Conservation (phyloP, 2,113 vertebrate genomes). For the Chloebia gouldiae region DNA sequence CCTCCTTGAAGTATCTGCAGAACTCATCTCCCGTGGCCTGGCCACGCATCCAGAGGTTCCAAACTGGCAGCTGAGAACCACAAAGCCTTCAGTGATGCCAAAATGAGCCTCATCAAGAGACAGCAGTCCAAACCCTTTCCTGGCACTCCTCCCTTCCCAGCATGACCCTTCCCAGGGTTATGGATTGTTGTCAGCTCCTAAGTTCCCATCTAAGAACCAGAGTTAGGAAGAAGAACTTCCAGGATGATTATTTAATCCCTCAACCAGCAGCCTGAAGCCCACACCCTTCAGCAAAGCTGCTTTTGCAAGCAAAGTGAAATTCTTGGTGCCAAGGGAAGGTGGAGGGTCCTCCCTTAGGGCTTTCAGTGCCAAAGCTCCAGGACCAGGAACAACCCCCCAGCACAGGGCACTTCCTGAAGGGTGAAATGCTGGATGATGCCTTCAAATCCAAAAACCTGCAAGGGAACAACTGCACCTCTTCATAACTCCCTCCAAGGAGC, state of each 20-base stretch:
- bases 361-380: fast-evolving
- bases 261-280: neutral
- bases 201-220: neutral
- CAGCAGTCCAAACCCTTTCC: fast-evolving
- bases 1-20: neutral
- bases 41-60: neutral
- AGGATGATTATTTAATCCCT: too few species aligned
- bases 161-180: neutral
- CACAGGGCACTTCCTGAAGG: neutral
- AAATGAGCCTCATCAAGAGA: neutral
- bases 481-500: neutral
- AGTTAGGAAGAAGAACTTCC: neutral
- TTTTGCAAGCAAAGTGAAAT: neutral
- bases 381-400: neutral
- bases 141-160: neutral
- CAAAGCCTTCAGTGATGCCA: neutral
- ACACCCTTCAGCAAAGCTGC: neutral
- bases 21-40: neutral
- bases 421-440: fast-evolving
- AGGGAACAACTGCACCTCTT: neutral
- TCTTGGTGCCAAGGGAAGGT: neutral
- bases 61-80: neutral
- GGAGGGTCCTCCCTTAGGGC: neutral
- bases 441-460: neutral
- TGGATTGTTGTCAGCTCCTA: neutral